Percentiles rank a stretch among this genome's conserved stretches.
Evolutionary conservation across 2,113 vertebrate species (phyloP).

Genomic region (Bambusicola thoracicus): DNA sequence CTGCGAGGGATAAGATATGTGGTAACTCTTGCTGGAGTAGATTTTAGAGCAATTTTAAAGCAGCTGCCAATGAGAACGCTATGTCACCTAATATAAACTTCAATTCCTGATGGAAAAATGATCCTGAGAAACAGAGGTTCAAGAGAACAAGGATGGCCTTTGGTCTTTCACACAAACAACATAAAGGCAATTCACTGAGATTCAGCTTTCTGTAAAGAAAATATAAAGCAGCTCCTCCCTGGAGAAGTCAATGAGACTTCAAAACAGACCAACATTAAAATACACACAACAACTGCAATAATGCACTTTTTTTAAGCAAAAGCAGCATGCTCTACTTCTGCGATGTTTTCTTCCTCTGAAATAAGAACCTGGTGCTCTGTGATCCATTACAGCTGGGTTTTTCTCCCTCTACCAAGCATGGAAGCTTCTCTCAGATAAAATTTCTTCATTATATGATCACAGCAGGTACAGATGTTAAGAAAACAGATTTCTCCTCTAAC

Average conservation of each 20-base stretch:
- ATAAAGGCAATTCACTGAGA: not conserved
- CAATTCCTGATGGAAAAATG: not conserved
- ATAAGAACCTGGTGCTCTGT: not conserved
- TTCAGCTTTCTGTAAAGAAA: not conserved
- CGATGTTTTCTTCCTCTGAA: not conserved
- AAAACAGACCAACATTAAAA: not conserved
- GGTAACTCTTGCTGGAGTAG: not conserved
- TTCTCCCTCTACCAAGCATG: not conserved
- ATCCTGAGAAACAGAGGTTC: not conserved
- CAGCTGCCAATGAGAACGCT: not conserved
- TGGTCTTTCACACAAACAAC: not conserved
- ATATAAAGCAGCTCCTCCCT: not conserved
- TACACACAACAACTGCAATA: not conserved
- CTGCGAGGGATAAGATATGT: not conserved
- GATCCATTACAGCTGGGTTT: not conserved
- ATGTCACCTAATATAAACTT: not conserved
- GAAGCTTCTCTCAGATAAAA: conserved; percentile 9
- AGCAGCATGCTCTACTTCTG: not conserved
- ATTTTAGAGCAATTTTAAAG: not conserved
- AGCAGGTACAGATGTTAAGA: conserved; percentile 15
- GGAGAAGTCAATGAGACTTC: not conserved
- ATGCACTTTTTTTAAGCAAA: not conserved
- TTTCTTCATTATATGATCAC: not conserved
- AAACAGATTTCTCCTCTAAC: conserved; percentile 11
- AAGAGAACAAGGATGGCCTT: not conserved